These are phyloP conservation scores for Galerucella calmariensis DNA, from an alignment of 2,888 invertebrate species.

Conservation along the genomic window DNA sequence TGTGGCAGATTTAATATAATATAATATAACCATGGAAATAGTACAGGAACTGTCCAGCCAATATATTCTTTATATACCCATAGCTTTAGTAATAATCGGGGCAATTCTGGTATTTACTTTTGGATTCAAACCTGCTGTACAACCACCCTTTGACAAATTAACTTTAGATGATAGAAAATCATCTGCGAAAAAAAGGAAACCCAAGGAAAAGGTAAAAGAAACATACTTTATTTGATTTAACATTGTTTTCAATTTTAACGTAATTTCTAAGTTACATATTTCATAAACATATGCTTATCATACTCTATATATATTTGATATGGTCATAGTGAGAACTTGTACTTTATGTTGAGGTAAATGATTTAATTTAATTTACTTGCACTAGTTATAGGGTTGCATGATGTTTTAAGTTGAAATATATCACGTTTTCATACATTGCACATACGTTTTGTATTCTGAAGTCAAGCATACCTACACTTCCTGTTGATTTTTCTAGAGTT, in stretches of 20 bases:
- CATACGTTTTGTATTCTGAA: neutral
- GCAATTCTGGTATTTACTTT: slow-evolving; percentile 57
- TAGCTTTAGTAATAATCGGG: slow-evolving; percentile 65
- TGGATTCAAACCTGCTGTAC: slow-evolving; percentile 64
- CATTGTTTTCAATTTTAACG: neutral
- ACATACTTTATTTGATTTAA: neutral
- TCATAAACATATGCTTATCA: slow-evolving; percentile 30
- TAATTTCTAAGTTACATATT: slow-evolving; percentile 10
- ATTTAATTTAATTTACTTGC: neutral
- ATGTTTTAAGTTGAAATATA: neutral
- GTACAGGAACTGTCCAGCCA: slow-evolving; percentile 71
- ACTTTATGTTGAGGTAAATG: neutral
- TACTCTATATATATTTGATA: neutral
- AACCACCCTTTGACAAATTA: slow-evolving; percentile 83
- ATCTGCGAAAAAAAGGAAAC: slow-evolving; percentile 75
- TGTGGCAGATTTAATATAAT: slow-evolving; percentile 19
- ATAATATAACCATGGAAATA: slow-evolving; percentile 67
- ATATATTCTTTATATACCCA: slow-evolving; percentile 69
- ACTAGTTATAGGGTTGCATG: neutral
- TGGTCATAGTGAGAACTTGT: neutral
- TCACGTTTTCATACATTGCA: neutral
- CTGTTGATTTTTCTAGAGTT: neutral
- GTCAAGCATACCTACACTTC: neutral
- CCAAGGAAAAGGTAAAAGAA: slow-evolving; percentile 74
- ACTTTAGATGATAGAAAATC: slow-evolving; percentile 76